phyloP scores from a whole-genome alignment of 2,113 vertebrate genomes.

The Pycnonotus jocosus region DNA sequence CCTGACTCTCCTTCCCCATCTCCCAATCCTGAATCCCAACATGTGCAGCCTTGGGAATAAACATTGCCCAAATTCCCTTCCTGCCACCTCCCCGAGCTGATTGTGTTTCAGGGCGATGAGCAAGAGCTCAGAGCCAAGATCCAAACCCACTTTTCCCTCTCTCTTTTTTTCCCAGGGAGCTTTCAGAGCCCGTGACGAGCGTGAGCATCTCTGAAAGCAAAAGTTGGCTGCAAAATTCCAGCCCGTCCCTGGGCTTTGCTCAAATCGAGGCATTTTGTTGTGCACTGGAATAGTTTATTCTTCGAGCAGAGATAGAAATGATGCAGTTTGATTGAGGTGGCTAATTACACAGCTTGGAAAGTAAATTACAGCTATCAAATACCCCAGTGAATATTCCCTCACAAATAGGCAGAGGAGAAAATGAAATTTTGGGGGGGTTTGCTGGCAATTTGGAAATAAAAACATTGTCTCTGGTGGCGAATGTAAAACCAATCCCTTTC shows the following conservation, averaged over 20 bases:
- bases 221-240: not conserved
- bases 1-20: not conserved
- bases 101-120: not conserved
- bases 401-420: slow-evolving; percentile 3
- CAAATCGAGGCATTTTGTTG: not conserved
- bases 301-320: not conserved
- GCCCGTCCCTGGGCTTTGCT: not conserved
- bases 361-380: slow-evolving; percentile 60
- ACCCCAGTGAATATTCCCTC: slow-evolving; percentile 42
- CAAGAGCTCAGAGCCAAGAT: not conserved
- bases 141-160: not conserved
- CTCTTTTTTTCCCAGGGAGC: not conserved
- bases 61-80: not conserved
- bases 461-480: slow-evolving; percentile 28
- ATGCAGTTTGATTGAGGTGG: slow-evolving; percentile 40
- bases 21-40: not conserved
- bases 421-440: slow-evolving; percentile 41
- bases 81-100: not conserved
- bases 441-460: slow-evolving; percentile 52
- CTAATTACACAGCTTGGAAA: slow-evolving; percentile 51
- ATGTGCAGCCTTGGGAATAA: not conserved
- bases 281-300: slow-evolving; percentile 16
- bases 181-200: not conserved
- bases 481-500: not conserved
- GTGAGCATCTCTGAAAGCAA: not conserved